Conservation (phyloP, 2,888 invertebrate genomes). For the Synanthedon andrenaeformis region DNA sequence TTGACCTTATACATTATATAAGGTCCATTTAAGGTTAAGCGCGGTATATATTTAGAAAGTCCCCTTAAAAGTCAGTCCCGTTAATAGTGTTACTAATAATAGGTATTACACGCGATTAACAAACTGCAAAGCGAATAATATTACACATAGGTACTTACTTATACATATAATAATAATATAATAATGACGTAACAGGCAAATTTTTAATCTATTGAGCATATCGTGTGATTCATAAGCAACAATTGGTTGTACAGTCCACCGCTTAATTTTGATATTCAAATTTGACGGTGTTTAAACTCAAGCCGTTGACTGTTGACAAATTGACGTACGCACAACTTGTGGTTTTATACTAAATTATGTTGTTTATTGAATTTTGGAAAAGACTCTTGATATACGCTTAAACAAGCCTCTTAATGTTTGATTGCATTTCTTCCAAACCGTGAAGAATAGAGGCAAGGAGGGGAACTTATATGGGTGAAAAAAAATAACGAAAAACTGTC, state of each 20-base stretch:
- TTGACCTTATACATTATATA: too few species aligned
- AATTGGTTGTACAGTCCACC: neutral
- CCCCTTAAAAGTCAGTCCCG: too few species aligned
- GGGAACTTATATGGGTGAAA: too few species aligned
- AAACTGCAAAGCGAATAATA: neutral
- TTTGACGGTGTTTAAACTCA: neutral
- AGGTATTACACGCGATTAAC: neutral
- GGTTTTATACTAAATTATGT: slow-evolving; percentile 12
- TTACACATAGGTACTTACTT: neutral
- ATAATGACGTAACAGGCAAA: slow-evolving; percentile 22
- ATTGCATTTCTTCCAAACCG: too few species aligned
- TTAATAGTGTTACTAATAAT: too few species aligned
- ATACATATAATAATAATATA: neutral
- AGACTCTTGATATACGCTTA: slow-evolving; percentile 7
- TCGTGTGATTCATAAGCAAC: slow-evolving; percentile 32
- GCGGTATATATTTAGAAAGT: too few species aligned
- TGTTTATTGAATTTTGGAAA: neutral
- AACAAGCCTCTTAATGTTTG: too few species aligned
- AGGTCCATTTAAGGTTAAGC: too few species aligned
- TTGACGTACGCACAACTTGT: slow-evolving; percentile 43
- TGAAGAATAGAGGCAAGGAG: too few species aligned
- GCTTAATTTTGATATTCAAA: neutral
- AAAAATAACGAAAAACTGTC: too few species aligned
- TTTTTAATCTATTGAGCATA: slow-evolving; percentile 32
- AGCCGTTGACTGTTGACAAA: slow-evolving; percentile 19